Base-by-base conservation (phyloP, 1,140 invertebrate genomes). In the Oscheius sp. region DNA sequence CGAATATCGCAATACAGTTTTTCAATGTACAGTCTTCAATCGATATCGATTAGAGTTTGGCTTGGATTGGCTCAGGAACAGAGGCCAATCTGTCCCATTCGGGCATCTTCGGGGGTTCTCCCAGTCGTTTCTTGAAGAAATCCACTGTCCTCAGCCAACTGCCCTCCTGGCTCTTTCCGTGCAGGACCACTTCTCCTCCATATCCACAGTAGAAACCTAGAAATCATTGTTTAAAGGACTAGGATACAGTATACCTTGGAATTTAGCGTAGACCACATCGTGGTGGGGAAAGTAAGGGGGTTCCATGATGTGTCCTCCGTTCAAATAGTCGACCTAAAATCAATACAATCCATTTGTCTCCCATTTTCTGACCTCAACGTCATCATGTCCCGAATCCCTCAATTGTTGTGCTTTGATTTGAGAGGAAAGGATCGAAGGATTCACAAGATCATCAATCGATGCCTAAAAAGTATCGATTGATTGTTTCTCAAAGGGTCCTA, bases 251-350 rank as follows among this genome's bases (percentile, higher is more conserved):
- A 45, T 18, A 45, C 42, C 61, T 64, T 71, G 69, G 42, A 71
- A 71, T 35, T 71, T 71, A 2, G 69, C 69, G 59, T 71, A 71
- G 38, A 71, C 69, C 35, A 71, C 52, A 26, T 71, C 69, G 31
- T 71, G 69, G 36, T 71, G 69, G 13, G 69, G 69, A 45, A 71
- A 71, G 62, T 71, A 71, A 3, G 69, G 69, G 15, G 69, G 69
- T 31, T 71, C 69, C 69, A 71, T 71, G 18, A 71, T 71, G 34
- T 71, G 69, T 13, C 69, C 69, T 3, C 69, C 69, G 28, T 71
- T 71, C n/a, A 63, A 32, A 20, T 38, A 71, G 45, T 71, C 69
- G 13, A 71, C 31, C n/a, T n/a, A n/a, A n/a, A n/a, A n/a, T 31
- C 45, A 26, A 38, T 42, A 63, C 29, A 28, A 15, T 31, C n/a